Base-by-base conservation (phyloP, 1,140 invertebrate genomes). In the Apocrypta bakeri region DNA sequence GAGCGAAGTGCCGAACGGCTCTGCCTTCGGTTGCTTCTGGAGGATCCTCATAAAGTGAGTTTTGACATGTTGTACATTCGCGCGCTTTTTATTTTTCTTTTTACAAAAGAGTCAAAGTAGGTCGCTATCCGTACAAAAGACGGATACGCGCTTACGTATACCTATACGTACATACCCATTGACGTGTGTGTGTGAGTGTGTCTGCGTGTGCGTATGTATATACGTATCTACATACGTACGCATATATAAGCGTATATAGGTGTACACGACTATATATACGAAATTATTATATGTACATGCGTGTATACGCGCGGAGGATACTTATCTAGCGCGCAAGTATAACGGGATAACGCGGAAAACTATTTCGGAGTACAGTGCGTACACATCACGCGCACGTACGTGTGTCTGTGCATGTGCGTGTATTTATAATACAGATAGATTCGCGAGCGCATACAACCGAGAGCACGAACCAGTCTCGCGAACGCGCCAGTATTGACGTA, bases 1-100 rank as follows among this genome's bases (percentile, higher is more conserved):
- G 85, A 95, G 96, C 88, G 95, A 97, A 93, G 96, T 97, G 87
- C 96, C 96, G 82, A 97, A 97, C 90, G 96, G 96, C 88, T 97
- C 96, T 93, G 96, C 95, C 92, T 97, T 97, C 90, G 96, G 96
- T 88, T 97, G 96, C 92, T 97, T 97, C 92, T 97, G 96, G 95
- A 95, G 94, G 91, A 97, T 97, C 90, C 93, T 97, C 84, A 93
- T 93, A 93, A 97, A 96, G 96, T 97, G 92, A 96, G 95, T 96
- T 56, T n/a, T n/a, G n/a, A n/a, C n/a, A n/a, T n/a, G n/a, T n/a
- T n/a, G n/a, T n/a, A n/a, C n/a, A n/a, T n/a, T n/a, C n/a, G n/a
- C n/a, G n/a, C n/a, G n/a, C n/a, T n/a, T n/a, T n/a, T 56, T 14
- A 1, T 56, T 14, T n/a, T 56, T 56, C 6, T 24, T 25, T 21